Conservation (phyloP, 2,888 invertebrate genomes). For the Nomada fabriciana region DNA sequence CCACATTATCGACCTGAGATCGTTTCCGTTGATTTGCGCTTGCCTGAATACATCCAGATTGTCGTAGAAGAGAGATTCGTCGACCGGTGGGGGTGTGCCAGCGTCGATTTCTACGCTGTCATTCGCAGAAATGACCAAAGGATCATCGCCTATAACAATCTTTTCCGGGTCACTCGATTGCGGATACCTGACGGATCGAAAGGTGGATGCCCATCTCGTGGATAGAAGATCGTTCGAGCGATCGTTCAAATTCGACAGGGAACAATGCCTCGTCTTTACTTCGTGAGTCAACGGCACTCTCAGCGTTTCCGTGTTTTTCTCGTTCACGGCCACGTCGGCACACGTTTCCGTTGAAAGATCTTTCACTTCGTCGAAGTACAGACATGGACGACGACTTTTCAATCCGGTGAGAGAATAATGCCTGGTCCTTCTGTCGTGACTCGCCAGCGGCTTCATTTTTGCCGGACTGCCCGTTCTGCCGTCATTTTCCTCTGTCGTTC, state of each 20-base stretch:
- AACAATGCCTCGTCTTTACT: constrained; percentile 72
- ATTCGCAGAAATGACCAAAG: constrained; percentile 24
- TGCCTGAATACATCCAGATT: constrained; percentile 77
- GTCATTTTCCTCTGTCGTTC: constrained; percentile 16
- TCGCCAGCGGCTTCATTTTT: constrained; percentile 35
- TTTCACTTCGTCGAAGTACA: constrained; percentile 18
- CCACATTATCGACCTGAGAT: constrained; percentile 78
- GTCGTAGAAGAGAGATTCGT: constrained; percentile 82
- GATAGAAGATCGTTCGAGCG: constrained; percentile 70
- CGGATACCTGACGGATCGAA: constrained; percentile 73
- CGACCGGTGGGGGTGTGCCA: constrained; percentile 80
- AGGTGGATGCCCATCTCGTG: constrained; percentile 72
- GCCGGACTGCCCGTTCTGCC: constrained; percentile 1
- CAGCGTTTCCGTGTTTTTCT: constrained; percentile 26
- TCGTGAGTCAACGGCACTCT: constrained; percentile 29
- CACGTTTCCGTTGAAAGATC: neutral
- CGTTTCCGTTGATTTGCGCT: constrained; percentile 71
- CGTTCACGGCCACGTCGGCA: neutral
- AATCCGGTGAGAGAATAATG: constrained; percentile 72
- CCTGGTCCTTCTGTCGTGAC: constrained; percentile 57
- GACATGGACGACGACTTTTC: constrained; percentile 33
- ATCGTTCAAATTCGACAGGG: constrained; percentile 75
- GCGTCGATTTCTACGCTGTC: constrained; percentile 80
- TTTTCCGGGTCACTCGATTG: constrained; percentile 66
- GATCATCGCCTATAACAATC: constrained; percentile 48